phyloP scores from a whole-genome alignment of 2,797 vertebrate species.

The Monodelphis domestica region DNA sequence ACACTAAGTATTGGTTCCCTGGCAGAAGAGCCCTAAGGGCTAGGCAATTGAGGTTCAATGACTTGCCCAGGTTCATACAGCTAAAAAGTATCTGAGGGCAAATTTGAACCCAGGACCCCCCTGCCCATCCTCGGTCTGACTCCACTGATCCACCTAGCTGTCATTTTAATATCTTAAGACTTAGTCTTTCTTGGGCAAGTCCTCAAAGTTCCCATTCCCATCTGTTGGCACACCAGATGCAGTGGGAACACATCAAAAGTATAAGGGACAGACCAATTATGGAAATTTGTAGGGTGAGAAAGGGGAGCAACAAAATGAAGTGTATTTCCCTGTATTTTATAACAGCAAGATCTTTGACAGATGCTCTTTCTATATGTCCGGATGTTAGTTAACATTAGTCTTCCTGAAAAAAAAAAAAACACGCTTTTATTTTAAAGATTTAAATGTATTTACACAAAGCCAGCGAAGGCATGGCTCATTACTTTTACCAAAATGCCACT shows the following conservation, averaged over 20 bases:
- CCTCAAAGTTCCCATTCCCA: constrained; percentile 1
- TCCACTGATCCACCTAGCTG: no score
- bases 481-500: constrained; percentile 63
- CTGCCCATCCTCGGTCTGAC: no score
- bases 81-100: no score
- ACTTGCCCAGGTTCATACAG: no score
- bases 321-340: constrained; percentile 7
- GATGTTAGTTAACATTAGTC: constrained; percentile 53
- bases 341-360: constrained; percentile 54
- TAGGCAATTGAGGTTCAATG: no score
- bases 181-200: neutral
- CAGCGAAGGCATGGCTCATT: constrained; percentile 56
- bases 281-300: constrained; percentile 22
- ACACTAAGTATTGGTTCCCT: no score
- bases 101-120: no score
- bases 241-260: neutral
- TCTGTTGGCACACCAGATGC: neutral
- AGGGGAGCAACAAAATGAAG: neutral
- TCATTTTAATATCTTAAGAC: constrained; percentile 9
- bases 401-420: constrained; percentile 55
- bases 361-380: constrained; percentile 2
- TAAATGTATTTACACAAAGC: constrained; percentile 70
- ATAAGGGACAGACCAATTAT: neutral
- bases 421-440: constrained; percentile 63
- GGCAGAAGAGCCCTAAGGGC: no score